These are phyloP conservation scores for Cardiocondyla obscurior DNA, from an alignment of 1,140 invertebrate genomes.

Conservation along the genomic window DNA sequence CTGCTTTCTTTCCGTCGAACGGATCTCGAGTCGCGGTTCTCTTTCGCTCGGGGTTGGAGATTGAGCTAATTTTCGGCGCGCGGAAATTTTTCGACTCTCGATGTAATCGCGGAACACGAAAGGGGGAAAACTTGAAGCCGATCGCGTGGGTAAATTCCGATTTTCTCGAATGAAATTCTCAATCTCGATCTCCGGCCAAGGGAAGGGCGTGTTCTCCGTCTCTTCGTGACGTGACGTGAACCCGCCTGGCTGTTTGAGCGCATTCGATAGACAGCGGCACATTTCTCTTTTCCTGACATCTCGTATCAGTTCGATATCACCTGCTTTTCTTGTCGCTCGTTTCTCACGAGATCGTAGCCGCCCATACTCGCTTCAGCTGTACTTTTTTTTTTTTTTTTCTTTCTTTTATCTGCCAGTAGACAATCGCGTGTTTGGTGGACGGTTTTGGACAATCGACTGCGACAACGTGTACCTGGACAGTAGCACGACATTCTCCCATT, in stretches of 20 bases:
- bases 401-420: slow-evolving; percentile 34
- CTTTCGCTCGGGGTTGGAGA: not conserved
- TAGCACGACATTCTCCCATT: slow-evolving; percentile 57
- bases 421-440: slow-evolving; percentile 62
- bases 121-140: not conserved
- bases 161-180: slow-evolving; percentile 1
- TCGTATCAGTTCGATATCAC: not conserved
- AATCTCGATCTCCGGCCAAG: slow-evolving; percentile 15
- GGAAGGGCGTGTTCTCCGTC: slow-evolving; percentile 8
- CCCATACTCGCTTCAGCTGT: slow-evolving; percentile 53
- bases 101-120: not conserved
- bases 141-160: not conserved
- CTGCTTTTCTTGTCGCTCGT: slow-evolving; percentile 54
- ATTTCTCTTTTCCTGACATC: slow-evolving; percentile 24
- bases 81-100: slow-evolving; percentile 4
- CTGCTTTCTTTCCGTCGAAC: slow-evolving; percentile 38
- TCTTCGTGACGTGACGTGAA: slow-evolving; percentile 75
- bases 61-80: not conserved
- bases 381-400: too few relatives aligned
- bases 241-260: slow-evolving; percentile 77
- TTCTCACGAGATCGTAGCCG: slow-evolving; percentile 7
- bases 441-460: slow-evolving; percentile 65
- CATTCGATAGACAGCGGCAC: slow-evolving; percentile 40
- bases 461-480: slow-evolving; percentile 75
- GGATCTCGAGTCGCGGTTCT: not conserved